Conservation (phyloP, 2,797 vertebrate species). For the Pipistrellus pipistrellus region DNA sequence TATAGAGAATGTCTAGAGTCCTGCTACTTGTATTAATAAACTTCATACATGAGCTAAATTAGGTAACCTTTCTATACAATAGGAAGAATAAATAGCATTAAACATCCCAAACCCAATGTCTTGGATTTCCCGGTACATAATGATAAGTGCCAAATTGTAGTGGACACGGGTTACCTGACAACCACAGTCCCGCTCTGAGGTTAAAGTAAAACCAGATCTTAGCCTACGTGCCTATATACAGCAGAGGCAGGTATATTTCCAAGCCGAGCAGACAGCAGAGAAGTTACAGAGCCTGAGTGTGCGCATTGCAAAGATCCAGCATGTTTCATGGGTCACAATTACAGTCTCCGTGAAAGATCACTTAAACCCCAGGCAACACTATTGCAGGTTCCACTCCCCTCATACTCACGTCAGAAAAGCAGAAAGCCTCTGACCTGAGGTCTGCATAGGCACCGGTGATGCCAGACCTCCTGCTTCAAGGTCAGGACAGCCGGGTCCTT, state of each 20-base stretch:
- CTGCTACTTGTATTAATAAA: neutral
- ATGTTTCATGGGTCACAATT: rapidly evolving
- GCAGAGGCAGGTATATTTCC: neutral
- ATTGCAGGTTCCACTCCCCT: neutral
- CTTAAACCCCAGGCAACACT: rapidly evolving
- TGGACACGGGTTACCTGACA: neutral
- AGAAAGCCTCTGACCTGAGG: neutral
- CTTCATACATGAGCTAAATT: neutral
- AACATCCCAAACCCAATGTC: neutral
- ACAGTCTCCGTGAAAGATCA: neutral
- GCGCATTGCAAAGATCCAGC: neutral
- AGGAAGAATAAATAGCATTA: neutral
- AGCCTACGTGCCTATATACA: neutral
- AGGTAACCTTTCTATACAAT: neutral
- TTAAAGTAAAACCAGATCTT: neutral
- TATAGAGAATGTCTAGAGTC: neutral
- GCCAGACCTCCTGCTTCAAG: neutral
- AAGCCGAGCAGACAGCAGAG: neutral
- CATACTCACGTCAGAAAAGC: no score
- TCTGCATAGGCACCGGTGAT: no score
- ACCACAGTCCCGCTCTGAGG: neutral
- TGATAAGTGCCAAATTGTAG: neutral
- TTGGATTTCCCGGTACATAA: neutral
- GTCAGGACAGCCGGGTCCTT: neutral
- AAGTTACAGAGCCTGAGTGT: rapidly evolving